Percentiles rank a stretch among this genome's conserved stretches.
These are phyloP conservation scores for Sarcophaga caerulescens DNA, from an alignment of 2,888 invertebrate genomes.

Conservation along the genomic window DNA sequence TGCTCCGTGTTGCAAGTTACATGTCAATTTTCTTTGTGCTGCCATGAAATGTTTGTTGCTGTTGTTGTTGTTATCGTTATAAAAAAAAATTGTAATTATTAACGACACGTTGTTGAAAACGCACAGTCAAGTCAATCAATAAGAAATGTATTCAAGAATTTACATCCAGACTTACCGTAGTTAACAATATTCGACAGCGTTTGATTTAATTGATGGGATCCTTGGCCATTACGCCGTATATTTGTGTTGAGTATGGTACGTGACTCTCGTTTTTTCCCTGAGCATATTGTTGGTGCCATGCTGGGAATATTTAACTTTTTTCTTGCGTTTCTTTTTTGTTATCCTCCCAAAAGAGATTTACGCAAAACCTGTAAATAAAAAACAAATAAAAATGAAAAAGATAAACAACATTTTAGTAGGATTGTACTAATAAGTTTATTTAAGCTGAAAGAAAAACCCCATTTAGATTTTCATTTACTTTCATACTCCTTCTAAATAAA, in stretches of 20 bases:
- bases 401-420: neutral
- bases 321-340: neutral
- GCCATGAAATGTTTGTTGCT: neutral
- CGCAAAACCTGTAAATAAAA: constrained; percentile 21
- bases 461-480: no score
- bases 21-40: neutral
- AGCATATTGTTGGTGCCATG: constrained; percentile 80
- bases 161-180: constrained; percentile 71
- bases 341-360: neutral
- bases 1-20: neutral
- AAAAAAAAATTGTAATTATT: neutral
- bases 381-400: neutral
- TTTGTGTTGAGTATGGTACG: constrained; percentile 68
- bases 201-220: constrained; percentile 49
- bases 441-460: no score
- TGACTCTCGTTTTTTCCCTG: constrained; percentile 76
- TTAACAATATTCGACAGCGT: constrained; percentile 71
- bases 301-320: neutral
- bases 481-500: no score
- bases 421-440: no score
- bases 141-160: no score
- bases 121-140: neutral
- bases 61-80: neutral
- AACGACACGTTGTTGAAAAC: constrained; percentile 26
- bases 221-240: constrained; percentile 50